A percentile compares a stretch with the other conserved stretches of the same genome.
Conservation (phyloP, 2,113 vertebrate genomes). For the Mobula hypostoma region DNA sequence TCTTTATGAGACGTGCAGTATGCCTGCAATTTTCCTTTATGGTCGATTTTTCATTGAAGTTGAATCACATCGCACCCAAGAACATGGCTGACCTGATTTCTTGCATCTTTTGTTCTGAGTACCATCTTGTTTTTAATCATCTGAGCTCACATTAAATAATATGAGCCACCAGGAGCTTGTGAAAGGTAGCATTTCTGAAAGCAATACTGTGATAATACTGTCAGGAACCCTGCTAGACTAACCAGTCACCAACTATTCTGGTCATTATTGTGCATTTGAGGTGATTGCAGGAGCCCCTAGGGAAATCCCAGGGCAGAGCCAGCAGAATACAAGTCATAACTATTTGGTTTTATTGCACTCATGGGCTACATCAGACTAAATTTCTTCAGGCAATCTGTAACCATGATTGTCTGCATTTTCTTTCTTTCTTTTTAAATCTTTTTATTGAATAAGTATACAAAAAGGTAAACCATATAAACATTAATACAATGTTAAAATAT, state of each 20-base stretch:
- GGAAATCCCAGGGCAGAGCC: slow-evolving; percentile 20
- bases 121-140: background rate
- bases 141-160: background rate
- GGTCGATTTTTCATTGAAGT: too few relatives aligned
- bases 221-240: slow-evolving; percentile 19
- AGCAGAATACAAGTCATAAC: slow-evolving; percentile 30
- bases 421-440: too few relatives aligned
- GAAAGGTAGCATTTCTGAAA: background rate
- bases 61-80: too few relatives aligned
- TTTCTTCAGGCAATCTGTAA: slow-evolving; percentile 32
- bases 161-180: background rate
- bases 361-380: slow-evolving; percentile 9
- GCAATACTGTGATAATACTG: slow-evolving; percentile 2
- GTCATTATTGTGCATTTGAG: slow-evolving; percentile 33
- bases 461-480: too few relatives aligned
- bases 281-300: background rate
- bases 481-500: too few relatives aligned
- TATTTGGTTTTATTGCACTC: slow-evolving; percentile 35
- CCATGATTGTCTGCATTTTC: background rate
- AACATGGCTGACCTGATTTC: too few relatives aligned
- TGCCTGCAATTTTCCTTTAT: too few relatives aligned
- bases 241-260: slow-evolving; percentile 11
- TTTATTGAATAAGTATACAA: too few relatives aligned
- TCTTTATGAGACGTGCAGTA: too few relatives aligned
- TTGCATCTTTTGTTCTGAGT: background rate